phyloP scores from a whole-genome alignment of 2,888 invertebrate genomes.

The Trileptium ribeirensis region DNA sequence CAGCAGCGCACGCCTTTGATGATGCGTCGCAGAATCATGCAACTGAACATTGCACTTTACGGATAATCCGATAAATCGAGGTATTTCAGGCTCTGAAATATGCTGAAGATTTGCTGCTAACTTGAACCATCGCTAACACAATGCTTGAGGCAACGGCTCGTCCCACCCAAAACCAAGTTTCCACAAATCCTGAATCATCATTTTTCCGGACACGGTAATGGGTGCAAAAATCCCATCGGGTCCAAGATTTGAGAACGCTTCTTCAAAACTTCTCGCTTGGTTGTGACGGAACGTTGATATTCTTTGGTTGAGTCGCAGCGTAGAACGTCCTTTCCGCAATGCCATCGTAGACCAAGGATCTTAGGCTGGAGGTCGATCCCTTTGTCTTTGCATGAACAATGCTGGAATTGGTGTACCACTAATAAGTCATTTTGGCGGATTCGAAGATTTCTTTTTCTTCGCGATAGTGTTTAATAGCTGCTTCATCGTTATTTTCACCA shows the following conservation, averaged over 20 bases:
- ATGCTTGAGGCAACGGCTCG: too few species aligned
- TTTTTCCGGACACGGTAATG: neutral
- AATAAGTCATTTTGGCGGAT: neutral
- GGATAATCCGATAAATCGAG: neutral
- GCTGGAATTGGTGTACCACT: conserved; percentile 1
- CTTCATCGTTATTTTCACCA: neutral
- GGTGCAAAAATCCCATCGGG: neutral
- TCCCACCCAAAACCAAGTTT: neutral
- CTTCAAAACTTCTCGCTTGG: neutral
- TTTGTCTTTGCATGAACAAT: neutral
- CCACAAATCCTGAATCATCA: neutral
- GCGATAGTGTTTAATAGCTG: neutral
- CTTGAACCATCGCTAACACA: too few species aligned
- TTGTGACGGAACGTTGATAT: neutral
- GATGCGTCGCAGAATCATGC: neutral
- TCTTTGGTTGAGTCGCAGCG: neutral
- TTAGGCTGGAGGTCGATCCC: neutral
- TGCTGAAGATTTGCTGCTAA: neutral
- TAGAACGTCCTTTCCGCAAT: neutral
- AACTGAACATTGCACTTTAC: neutral
- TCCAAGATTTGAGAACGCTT: neutral
- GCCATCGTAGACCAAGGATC: neutral
- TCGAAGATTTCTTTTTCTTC: neutral
- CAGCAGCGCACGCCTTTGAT: neutral
- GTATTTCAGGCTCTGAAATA: neutral